A percentile compares a stretch with the other conserved stretches of the same genome.
Conservation (phyloP, 2,797 vertebrate species). For the Scomberomorus guttatus region DNA sequence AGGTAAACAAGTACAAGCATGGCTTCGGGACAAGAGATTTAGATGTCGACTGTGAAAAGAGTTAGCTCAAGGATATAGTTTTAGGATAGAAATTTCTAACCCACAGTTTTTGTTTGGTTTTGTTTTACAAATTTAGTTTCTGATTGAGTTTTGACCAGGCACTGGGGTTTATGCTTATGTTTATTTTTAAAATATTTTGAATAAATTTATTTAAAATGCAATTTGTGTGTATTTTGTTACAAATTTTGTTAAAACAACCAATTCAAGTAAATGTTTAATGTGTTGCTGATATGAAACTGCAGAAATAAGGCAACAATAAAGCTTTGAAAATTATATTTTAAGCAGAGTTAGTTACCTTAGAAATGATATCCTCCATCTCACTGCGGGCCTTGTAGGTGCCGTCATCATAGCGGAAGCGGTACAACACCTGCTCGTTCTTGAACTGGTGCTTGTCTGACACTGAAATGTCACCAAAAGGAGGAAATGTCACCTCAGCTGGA, state of each 20-base stretch:
- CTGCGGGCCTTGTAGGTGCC: slow-evolving; percentile 98
- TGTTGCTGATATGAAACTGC: neutral
- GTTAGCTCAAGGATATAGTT: slow-evolving; percentile 31
- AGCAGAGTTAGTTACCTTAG: slow-evolving; percentile 87
- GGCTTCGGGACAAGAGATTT: slow-evolving; percentile 48
- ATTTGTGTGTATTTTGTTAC: neutral
- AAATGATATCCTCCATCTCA: slow-evolving; percentile 98
- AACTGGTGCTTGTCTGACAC: slow-evolving; percentile 99
- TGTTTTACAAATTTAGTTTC: neutral
- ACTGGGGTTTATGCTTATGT: neutral
- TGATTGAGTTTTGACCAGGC: slow-evolving; percentile 11
- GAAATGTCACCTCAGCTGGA: slow-evolving; percentile 31
- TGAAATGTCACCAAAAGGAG: slow-evolving; percentile 69
- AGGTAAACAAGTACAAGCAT: slow-evolving; percentile 65
- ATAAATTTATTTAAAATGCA: neutral
- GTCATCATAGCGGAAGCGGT: slow-evolving; percentile 98
- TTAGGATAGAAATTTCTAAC: slow-evolving; percentile 39
- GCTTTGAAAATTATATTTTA: neutral
- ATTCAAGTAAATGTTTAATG: too few relatives aligned
- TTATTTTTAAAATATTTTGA: neutral
- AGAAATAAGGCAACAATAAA: too few relatives aligned
- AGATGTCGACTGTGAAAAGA: slow-evolving; percentile 43
- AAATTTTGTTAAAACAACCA: too few relatives aligned
- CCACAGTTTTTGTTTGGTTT: neutral
- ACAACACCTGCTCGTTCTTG: slow-evolving; percentile 98